These are phyloP conservation scores for Antrozous pallidus DNA, from an alignment of 2,797 vertebrate genomes.

Conservation along the genomic window DNA sequence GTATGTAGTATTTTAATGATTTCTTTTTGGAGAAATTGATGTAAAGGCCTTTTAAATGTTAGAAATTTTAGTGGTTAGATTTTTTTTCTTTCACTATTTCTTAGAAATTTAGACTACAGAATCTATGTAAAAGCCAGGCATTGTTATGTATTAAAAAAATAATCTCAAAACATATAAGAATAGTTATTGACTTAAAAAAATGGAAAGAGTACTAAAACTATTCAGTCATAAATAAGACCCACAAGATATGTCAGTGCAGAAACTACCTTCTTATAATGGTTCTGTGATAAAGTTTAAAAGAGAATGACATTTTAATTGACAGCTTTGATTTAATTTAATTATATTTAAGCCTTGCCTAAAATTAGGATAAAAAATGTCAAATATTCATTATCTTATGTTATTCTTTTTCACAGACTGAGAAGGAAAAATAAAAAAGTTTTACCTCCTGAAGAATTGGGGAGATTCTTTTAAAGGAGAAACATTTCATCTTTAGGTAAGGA, in stretches of 20 bases:
- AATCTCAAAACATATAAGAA: conserved; percentile 25
- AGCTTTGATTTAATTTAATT: conserved; percentile 45
- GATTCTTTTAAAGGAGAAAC: conserved; percentile 24
- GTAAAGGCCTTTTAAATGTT: neutral
- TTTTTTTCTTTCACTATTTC: conserved; percentile 55
- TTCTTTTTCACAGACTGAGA: conserved; percentile 43
- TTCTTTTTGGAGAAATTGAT: conserved; percentile 48
- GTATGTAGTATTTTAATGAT: conserved; percentile 37
- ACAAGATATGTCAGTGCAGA: neutral
- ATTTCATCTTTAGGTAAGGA: conserved; percentile 48
- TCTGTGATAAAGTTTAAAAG: conserved; percentile 43
- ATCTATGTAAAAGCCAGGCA: conserved; percentile 5
- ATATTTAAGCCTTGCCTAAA: conserved; percentile 37
- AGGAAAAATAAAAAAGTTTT: conserved; percentile 14
- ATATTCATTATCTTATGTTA: neutral
- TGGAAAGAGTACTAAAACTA: conserved; percentile 24
- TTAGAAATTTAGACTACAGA: conserved; percentile 20
- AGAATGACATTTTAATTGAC: neutral
- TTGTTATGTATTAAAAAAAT: conserved; percentile 42
- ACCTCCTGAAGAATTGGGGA: neutral
- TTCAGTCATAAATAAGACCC: neutral
- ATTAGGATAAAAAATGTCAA: conserved; percentile 33
- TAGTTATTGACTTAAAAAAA: conserved; percentile 47
- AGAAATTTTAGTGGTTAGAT: neutral
- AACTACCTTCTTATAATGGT: neutral